phyloP scores from a whole-genome alignment of 2,113 vertebrate species.

The Triplophysa dalaica region DNA sequence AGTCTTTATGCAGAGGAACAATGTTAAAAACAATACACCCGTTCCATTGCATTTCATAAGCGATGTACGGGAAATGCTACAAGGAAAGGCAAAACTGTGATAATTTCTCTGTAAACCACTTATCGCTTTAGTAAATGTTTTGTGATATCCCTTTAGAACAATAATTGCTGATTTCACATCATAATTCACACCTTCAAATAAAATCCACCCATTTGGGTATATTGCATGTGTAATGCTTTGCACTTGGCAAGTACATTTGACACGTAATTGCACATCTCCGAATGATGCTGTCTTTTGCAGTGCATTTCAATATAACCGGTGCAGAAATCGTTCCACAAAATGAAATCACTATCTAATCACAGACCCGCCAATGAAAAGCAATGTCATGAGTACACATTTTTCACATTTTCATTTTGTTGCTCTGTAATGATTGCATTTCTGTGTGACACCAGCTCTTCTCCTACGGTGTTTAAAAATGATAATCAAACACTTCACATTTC shows the following conservation, averaged over 20 bases:
- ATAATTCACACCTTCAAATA: conserved; percentile 24
- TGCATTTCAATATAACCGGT: conserved; percentile 4
- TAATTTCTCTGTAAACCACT: neutral
- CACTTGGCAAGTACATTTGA: conserved; percentile 1
- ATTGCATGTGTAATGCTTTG: neutral
- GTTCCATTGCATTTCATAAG: neutral
- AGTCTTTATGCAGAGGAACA: neutral
- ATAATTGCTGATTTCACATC: neutral
- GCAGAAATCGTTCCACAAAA: conserved; percentile 3
- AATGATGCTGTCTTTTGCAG: neutral
- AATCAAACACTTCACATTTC: neutral
- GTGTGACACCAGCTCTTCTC: neutral
- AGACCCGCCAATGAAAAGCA: conserved; percentile 19
- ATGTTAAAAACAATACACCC: neutral
- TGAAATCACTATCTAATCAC: conserved; percentile 21
- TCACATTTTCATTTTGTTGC: conserved; percentile 22
- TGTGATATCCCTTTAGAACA: neutral
- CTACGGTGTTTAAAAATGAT: neutral
- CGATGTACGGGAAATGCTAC: neutral
- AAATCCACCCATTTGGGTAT: neutral
- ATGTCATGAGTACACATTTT: conserved; percentile 17
- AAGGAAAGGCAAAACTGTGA: neutral
- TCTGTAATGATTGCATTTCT: conserved; percentile 24
- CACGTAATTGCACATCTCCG: conserved; percentile 11
- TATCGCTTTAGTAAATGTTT: conserved; percentile 1